Base-by-base conservation (phyloP, 2,888 invertebrate genomes). In the Drosophila helvetica region DNA sequence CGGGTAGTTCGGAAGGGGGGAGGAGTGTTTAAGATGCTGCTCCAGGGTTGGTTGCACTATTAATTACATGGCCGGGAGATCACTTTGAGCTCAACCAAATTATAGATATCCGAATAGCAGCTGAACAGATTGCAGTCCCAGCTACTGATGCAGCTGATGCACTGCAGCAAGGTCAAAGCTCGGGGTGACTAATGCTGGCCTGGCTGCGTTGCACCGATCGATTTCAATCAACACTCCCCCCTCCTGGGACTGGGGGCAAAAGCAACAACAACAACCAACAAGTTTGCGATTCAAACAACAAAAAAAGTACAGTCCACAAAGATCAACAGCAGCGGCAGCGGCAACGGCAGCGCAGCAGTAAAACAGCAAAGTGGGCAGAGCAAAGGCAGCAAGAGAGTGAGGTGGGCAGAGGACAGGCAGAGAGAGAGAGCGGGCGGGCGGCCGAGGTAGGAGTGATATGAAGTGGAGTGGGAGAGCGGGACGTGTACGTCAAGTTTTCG, bases 281-380 rank as follows among this genome's bases (percentile, higher is more conserved):
- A 82, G 80, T 73, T 80, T 76, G 74, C 65, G 62, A 75, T 72
- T 74, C 62, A 74, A 86, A 75, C 84, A 87, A 78, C 78, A 66
- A 80, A 84, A 84, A 68, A 83, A 79, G 84, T 85, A 85, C 84
- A 85, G 84, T 85, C 88, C 71, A 84, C 78, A 53, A 69, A 77
- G 74, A 80, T 69, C 75, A 80, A 80, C 85, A 78, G 78, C 74
- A 82, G 77, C 74, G 80, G 46, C 74, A 50, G 33, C 58, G 27
- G 18, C 58, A 46, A 18, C 72, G 48, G 51, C 68, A 62, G 42
- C 52, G 19, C 59, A 42, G 27, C 58, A 45, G 56, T 55, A 53
- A 48, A 53, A 45, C 45, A 38, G 38, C 2, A 38, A 38, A 38
- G n/a, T 38, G n/a, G n/a, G n/a, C 38, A n/a, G 15, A 38, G n/a